Evolutionary conservation across 2,888 invertebrate species (phyloP).

Genomic region (Macrosoma leucophasiata): DNA sequence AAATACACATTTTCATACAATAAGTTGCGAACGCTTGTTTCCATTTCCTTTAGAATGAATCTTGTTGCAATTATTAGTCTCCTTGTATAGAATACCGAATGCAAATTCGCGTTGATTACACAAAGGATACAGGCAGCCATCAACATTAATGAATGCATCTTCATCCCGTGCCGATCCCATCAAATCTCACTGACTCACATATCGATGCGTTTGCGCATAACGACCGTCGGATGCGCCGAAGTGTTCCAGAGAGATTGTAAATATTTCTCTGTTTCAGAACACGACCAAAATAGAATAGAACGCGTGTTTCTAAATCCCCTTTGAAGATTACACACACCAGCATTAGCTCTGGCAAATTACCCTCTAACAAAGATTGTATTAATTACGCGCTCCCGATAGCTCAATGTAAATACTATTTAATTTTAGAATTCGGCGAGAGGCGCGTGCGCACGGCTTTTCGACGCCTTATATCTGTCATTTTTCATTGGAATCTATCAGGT

Average conservation of each 20-base stretch:
- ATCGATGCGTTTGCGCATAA: slow-evolving; percentile 69
- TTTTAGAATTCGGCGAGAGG: slow-evolving; percentile 61
- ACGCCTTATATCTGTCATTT: slow-evolving; percentile 65
- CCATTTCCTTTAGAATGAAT: no score
- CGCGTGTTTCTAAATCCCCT: slow-evolving; percentile 75
- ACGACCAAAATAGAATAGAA: slow-evolving; percentile 73
- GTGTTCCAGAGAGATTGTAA: slow-evolving; percentile 74
- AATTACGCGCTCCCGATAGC: slow-evolving; percentile 73
- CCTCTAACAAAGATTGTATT: slow-evolving; percentile 76
- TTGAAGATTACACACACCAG: slow-evolving; percentile 75
- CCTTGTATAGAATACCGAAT: no score
- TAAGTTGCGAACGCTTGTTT: no score
- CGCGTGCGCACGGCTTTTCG: slow-evolving; percentile 47
- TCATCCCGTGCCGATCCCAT: slow-evolving; percentile 58
- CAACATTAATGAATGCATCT: slow-evolving; percentile 56
- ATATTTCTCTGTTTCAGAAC: slow-evolving; percentile 75
- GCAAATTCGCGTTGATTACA: slow-evolving; percentile 32
- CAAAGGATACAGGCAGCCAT: slow-evolving; percentile 38
- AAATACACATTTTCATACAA: no score
- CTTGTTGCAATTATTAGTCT: no score
- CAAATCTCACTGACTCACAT: slow-evolving; percentile 48
- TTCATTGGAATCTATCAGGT: slow-evolving; percentile 41
- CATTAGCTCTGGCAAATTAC: slow-evolving; percentile 76
- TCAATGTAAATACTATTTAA: slow-evolving; percentile 70
- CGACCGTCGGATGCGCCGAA: slow-evolving; percentile 74